Evolutionary conservation across 2,888 invertebrate genomes (phyloP).

Genomic region (Acrobeloides nanus): DNA sequence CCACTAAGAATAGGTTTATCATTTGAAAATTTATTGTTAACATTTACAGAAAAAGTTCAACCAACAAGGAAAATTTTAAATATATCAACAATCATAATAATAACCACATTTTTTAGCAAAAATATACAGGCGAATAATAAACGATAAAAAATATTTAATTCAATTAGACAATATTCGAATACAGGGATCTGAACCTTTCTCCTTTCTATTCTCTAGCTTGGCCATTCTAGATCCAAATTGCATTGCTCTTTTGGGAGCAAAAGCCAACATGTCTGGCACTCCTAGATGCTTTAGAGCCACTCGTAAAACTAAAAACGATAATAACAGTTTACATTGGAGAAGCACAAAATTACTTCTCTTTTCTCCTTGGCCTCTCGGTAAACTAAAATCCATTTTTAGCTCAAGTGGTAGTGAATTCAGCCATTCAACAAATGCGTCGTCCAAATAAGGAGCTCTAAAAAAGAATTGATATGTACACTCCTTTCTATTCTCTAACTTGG

Average conservation of each 20-base stretch:
- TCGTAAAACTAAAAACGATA: too few species aligned
- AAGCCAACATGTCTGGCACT: constrained; percentile 55
- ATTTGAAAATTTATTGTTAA: too few species aligned
- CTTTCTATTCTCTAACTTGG: constrained; percentile 67
- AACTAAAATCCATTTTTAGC: constrained; percentile 58
- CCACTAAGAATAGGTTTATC: too few species aligned
- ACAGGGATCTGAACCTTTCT: constrained; percentile 25
- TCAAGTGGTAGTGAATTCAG: constrained; percentile 57
- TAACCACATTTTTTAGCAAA: too few species aligned
- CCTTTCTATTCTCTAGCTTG: constrained; percentile 60
- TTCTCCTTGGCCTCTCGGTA: constrained; percentile 62
- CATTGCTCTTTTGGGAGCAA: constrained; percentile 80
- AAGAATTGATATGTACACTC: background rate
- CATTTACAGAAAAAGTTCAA: too few species aligned
- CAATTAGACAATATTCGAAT: background rate
- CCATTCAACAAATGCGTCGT: constrained; percentile 61
- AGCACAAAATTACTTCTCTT: too few species aligned
- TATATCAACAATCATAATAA: too few species aligned
- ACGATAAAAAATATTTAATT: too few species aligned
- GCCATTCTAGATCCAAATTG: constrained; percentile 94
- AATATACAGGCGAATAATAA: too few species aligned
- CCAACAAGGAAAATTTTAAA: too few species aligned
- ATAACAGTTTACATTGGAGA: too few species aligned
- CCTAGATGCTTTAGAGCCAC: constrained; percentile 49
- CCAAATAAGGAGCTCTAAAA: constrained; percentile 67